A percentile compares a stretch with the other conserved stretches of the same genome.
Conservation (phyloP, 30 jellyfish, hydroid and myxozoan species). For the Pelagia noctiluca region DNA sequence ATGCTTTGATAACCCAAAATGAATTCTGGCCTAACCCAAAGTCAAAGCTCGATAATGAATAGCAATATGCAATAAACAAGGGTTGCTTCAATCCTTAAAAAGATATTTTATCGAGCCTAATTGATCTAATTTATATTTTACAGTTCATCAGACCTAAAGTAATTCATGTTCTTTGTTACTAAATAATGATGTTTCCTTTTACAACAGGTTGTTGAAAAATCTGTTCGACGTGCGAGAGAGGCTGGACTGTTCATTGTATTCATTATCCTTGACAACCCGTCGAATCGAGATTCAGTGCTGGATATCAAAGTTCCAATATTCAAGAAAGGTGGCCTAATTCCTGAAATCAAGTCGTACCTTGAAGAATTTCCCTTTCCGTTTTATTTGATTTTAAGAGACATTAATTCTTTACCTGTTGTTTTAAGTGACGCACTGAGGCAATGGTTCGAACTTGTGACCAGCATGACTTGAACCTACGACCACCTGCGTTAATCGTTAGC, state of each 20-base stretch:
- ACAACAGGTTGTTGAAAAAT: slow-evolving; percentile 78
- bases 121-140: too few species aligned
- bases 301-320: slow-evolving; percentile 94
- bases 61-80: too few species aligned
- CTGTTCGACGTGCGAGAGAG: slow-evolving; percentile 86
- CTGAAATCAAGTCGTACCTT: slow-evolving; percentile 83
- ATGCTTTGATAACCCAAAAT: too few species aligned
- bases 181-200: too few species aligned
- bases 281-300: slow-evolving; percentile 88
- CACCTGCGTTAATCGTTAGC: too few species aligned
- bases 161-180: too few species aligned
- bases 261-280: slow-evolving; percentile 88
- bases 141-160: too few species aligned
- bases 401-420: slow-evolving; percentile 81
- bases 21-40: too few species aligned
- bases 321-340: slow-evolving; percentile 75
- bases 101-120: too few species aligned
- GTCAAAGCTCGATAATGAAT: too few species aligned
- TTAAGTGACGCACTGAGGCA: slow-evolving; percentile 92
- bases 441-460: slow-evolving; percentile 91
- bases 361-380: slow-evolving; percentile 96
- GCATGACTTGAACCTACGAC: too few species aligned
- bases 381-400: slow-evolving; percentile 80
- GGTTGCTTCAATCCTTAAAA: too few species aligned
- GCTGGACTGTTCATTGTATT: slow-evolving; percentile 88